Evolutionary conservation across 2,888 invertebrate genomes (phyloP), one percentile per base, ranked within the genome.

Genomic region (Aquatica leii): DNA sequence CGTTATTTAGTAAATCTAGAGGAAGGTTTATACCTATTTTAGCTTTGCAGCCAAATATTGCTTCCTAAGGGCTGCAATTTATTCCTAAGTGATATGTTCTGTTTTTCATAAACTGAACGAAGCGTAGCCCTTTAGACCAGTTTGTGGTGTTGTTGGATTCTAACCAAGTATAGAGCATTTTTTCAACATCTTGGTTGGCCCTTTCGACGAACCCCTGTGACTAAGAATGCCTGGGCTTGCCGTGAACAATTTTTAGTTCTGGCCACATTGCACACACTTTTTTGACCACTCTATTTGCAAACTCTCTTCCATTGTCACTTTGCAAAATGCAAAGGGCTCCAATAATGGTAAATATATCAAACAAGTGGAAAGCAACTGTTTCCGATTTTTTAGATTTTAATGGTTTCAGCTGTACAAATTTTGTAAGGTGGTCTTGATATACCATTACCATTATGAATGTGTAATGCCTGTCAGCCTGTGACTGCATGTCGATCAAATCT

Each of bases 21-120:
- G 37, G n/a, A 37, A 37, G 9, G 9, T 12, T 37, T 9, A 11
- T 37, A 5, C 37, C 37, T 37, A 12, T 37, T 37, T 24, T 24
- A 24, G 78, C 79, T 21, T 24, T 21, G 21, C 20, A 20, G 21
- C 49, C 49, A 20, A 49, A 49, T 18, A 49, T 24, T 24, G 6
- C 24, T 6, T 24, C 2, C 24, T 77, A 78, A 31, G 77, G 77
- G 53, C 69, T 72, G 59, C 70, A 67, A 31, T 73, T 75, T 48
- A 81, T 81, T 40, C 76, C 79, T 49, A 68, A 18, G 67, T 80
- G 78, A 67, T 71, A 66, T 14, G 76, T 75, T 69, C 70, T 67
- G 65, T 82, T 82, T 73, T 82, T 82, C 77, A 76, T 77, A 55
- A 79, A 71, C 67, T 81, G 81, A 17, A 81, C 70, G 69, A 80